These are phyloP conservation scores for Chrysomallon squamiferum DNA, from an alignment of 1,140 invertebrate genomes.

Conservation along the genomic window DNA sequence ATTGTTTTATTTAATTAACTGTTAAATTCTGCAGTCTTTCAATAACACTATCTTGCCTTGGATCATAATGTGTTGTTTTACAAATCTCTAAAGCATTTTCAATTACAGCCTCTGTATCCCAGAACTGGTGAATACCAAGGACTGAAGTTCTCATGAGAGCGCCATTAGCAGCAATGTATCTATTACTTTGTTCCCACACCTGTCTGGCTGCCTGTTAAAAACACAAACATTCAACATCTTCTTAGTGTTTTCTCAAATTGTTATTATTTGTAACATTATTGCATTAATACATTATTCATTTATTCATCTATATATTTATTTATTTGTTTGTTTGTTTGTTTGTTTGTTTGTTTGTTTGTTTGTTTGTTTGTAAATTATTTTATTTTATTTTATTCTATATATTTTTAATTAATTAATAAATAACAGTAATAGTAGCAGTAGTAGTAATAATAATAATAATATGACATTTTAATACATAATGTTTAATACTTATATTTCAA, in stretches of 20 bases:
- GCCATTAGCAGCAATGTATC: constrained; percentile 45
- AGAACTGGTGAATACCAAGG: constrained; percentile 49
- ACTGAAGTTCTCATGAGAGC: constrained; percentile 49
- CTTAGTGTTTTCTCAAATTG: background rate
- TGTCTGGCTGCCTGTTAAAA: constrained; percentile 43
- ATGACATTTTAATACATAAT: background rate
- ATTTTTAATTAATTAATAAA: too few species aligned
- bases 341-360: constrained; percentile 9
- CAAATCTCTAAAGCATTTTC: constrained; percentile 51
- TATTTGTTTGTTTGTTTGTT: constrained; percentile 8
- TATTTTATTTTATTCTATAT: constrained; percentile 10
- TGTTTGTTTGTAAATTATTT: constrained; percentile 11
- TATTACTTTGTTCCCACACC: constrained; percentile 41
- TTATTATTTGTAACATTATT: background rate
- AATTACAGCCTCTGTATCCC: constrained; percentile 47
- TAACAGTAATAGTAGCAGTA: too few species aligned
- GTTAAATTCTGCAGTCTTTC: too few species aligned
- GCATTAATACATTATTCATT: background rate
- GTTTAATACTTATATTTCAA: background rate
- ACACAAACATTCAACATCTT: background rate
- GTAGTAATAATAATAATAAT: background rate
- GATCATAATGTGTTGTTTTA: constrained; percentile 50
- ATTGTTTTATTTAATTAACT: too few species aligned
- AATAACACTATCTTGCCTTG: constrained; percentile 46
- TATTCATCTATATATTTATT: background rate